Base-by-base conservation (phyloP, 2,113 vertebrate species). In the Physeter macrocephalus region DNA sequence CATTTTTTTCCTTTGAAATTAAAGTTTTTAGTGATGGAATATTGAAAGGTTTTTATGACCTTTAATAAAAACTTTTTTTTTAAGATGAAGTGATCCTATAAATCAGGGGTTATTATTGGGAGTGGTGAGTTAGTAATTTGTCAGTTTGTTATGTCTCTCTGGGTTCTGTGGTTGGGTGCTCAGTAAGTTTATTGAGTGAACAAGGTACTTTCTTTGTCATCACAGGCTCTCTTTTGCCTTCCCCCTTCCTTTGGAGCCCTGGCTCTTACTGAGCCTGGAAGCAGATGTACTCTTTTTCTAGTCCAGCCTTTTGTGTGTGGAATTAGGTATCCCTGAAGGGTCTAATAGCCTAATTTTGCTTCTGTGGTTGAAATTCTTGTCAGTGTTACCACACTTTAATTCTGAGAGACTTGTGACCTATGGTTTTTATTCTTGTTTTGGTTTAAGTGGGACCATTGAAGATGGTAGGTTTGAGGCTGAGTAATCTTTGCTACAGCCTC, bases 331-430 rank as follows among this genome's bases (percentile, higher is more conserved):
- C 41, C 39, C 75, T 27, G n/a, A 88, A 54, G 77, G 9, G 6
- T 93, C 14, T 81, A 57, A 31, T 72, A 90, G 64, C 82, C 41
- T 82, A 34, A 74, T 81, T 91, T 96, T 83, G 90, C 25, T 84
- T 95, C 69, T 43, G 23, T 90, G n/a, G 10, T 92, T 97, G 66
- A 94, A 97, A 74, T 95, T 67, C 61, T 61, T 94, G 72, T 41
- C 36, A 93, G 27, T 97, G 27, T 96, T 86, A 41, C 31, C 52
- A 82, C 80, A 49, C 25, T 20, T 87, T 54, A 83, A 81, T 82
- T 96, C n/a, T 75, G 91, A 83, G 74, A 61, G 31, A 80, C 29
- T n/a, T n/a, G 17, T 64, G 64, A 77, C 67, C 87, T 88, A 25
- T 78, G 46, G 36, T 41, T 95, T 78, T 82, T 49, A 34, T 71